Base-by-base conservation (phyloP, 2,888 invertebrate species). In the Spisula solida region DNA sequence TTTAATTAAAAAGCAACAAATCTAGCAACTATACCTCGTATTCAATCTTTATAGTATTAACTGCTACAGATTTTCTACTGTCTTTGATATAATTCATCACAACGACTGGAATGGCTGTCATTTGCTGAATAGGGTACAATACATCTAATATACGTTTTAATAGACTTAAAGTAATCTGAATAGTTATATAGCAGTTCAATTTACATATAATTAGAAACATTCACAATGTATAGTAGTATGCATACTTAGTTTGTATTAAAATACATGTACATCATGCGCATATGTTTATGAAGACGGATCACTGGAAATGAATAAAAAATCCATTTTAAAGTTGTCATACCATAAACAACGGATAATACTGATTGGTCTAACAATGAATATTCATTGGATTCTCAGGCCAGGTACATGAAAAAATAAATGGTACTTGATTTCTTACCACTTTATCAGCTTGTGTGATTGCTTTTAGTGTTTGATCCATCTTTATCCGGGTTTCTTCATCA, bases 31-130 rank as follows among this genome's bases (percentile, higher is more conserved):
- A n/a, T 48, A 80, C 80, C 47, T 80, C 25, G 25, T 20, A 80
- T 12, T 48, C 12, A n/a, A 16, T 80, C 20, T n/a, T 41, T 12
- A 48, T 47, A 10, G 18, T 16, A n/a, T 12, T 6, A 47, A 48
- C 25, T 20, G 80, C 47, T 48, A 25, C n/a, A 48, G 80, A 20
- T 48, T 80, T 80, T 48, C 47, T 80, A n/a, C 41, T n/a, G 47
- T 80, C 80, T 48, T 48, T 80, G 12, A 80, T 25, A 20, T 80
- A 48, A 25, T 80, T 80, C 25, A 25, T n/a, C n/a, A 80, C 48
- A n/a, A 6, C 34, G 47, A 48, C 80, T 18, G 80, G 80, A 80
- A 80, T 34, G 18, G 14, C 60, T 5, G n/a, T 4, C 60, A 66
- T 25, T 10, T 25, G 10, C 60, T 66, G 60, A 1, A 66, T 5